A percentile compares a stretch with the other conserved stretches of the same genome.
Evolutionary conservation across 64 coral and sea anemone species (phyloP).

Genomic region (Pocillopora verrucosa): DNA sequence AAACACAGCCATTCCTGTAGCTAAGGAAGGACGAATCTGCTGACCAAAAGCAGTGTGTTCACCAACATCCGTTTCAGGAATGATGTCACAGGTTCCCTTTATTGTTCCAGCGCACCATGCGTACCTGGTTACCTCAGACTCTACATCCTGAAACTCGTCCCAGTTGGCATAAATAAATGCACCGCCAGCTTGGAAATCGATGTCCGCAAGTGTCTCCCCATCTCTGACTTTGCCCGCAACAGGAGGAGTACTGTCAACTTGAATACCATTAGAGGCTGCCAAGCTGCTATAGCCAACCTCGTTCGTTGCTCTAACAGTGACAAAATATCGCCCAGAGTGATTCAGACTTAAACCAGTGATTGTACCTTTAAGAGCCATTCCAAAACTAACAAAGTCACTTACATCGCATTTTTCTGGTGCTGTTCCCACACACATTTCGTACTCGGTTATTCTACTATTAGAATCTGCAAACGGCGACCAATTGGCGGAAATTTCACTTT

Average conservation of each 20-base stretch:
- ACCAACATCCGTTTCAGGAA: conserved; percentile 41
- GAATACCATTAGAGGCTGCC: conserved; percentile 69
- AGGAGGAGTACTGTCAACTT: conserved; percentile 72
- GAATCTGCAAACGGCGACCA: conserved; percentile 66
- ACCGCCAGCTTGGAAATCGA: conserved; percentile 75
- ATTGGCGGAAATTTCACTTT: conserved; percentile 53
- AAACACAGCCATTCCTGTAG: conserved; percentile 68
- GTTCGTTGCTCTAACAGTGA: conserved; percentile 81
- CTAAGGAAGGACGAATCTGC: conserved; percentile 68
- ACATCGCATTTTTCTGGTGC: conserved; percentile 51
- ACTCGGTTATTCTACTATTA: conserved; percentile 30
- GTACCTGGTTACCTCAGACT: conserved; percentile 75
- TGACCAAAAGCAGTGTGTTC: conserved; percentile 40
- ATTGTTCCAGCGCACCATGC: conserved; percentile 82
- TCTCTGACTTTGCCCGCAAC: conserved; percentile 54
- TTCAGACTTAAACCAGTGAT: conserved; percentile 69
- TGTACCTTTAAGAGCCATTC: conserved; percentile 23
- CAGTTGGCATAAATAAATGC: conserved; percentile 80
- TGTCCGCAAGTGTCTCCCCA: conserved; percentile 55
- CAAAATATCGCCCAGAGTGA: conserved; percentile 66
- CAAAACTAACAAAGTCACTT: conserved; percentile 21
- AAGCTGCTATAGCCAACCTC: conserved; percentile 66
- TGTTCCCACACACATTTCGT: conserved; percentile 71
- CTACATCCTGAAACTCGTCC: conserved; percentile 80
- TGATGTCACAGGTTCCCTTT: conserved; percentile 73